Percentiles rank a stretch among this genome's conserved stretches.
Conservation (phyloP, 92 coral and sea anemone genomes). For the Scolanthus callimorphus region DNA sequence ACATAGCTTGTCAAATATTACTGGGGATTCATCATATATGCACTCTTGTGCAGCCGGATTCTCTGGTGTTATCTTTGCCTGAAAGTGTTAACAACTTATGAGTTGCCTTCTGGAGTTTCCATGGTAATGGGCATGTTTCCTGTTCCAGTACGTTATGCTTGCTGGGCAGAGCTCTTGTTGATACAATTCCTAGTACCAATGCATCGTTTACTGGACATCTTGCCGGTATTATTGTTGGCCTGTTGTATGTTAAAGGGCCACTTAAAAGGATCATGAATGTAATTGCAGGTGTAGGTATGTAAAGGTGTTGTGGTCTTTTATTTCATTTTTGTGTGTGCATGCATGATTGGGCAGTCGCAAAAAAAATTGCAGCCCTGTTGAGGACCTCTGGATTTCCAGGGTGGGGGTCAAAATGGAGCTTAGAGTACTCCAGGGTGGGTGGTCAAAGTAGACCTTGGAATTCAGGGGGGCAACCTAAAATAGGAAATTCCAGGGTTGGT, state of each 20-base stretch:
- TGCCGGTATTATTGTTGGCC: constrained; percentile 93
- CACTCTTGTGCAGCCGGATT: constrained; percentile 97
- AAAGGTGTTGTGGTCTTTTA: no score
- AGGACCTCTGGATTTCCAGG: no score
- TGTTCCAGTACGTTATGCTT: constrained; percentile 89
- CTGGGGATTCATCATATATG: constrained; percentile 70
- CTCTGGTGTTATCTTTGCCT: constrained; percentile 97
- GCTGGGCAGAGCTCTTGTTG: constrained; percentile 89
- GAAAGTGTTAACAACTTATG: constrained; percentile 88
- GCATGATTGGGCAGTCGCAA: no score
- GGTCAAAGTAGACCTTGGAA: no score
- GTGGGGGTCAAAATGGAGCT: no score
- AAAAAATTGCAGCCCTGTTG: no score
- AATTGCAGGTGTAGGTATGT: constrained; percentile 66
- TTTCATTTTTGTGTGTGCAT: no score
- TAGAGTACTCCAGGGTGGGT: no score
- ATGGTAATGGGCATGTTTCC: constrained; percentile 88
- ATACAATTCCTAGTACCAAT: constrained; percentile 84
- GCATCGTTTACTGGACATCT: constrained; percentile 97
- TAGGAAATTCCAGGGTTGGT: no score
- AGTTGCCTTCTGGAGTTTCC: constrained; percentile 85
- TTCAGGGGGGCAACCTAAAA: no score
- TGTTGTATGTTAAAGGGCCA: constrained; percentile 94
- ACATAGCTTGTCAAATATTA: constrained; percentile 65
- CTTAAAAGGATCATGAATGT: constrained; percentile 65